phyloP scores from a whole-genome alignment of 2,888 invertebrate species.

The Allophyes oxyacanthae region DNA sequence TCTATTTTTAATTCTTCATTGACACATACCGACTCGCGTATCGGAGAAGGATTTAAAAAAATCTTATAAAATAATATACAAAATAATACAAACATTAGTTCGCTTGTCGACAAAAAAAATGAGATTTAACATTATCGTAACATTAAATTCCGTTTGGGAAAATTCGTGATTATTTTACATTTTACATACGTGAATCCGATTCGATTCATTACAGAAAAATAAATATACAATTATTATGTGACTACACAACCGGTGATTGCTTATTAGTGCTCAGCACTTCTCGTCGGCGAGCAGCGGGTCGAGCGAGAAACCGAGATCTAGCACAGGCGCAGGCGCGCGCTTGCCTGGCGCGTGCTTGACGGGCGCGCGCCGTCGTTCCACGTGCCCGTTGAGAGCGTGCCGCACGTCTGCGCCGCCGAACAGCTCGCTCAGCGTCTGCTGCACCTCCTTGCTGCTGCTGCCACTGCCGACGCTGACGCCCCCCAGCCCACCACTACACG shows the following conservation, averaged over 20 bases:
- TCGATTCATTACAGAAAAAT: conserved; percentile 83
- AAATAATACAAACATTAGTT: conserved; percentile 88
- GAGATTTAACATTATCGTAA: conserved; percentile 83
- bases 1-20: conserved; percentile 78
- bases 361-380: conserved; percentile 60
- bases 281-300: conserved; percentile 86
- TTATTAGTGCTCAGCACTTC: conserved; percentile 80
- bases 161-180: conserved; percentile 82
- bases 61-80: conserved; percentile 88
- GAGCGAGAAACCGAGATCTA: conserved; percentile 82
- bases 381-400: conserved; percentile 75
- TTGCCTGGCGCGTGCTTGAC: conserved; percentile 66
- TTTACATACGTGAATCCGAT: conserved; percentile 74
- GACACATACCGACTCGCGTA: conserved; percentile 70
- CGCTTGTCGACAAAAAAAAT: conserved; percentile 75
- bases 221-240: conserved; percentile 84
- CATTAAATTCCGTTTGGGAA: conserved; percentile 76
- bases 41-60: conserved; percentile 79
- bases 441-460: conserved; percentile 62
- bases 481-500: conserved; percentile 76
- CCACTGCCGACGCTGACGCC: conserved; percentile 47
- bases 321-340: conserved; percentile 68
- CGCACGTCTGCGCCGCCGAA: conserved; percentile 70
- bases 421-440: conserved; percentile 76
- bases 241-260: conserved; percentile 84